Evolutionary conservation across 1,140 invertebrate genomes (phyloP).

Genomic region (Andrena cerasifolii): DNA sequence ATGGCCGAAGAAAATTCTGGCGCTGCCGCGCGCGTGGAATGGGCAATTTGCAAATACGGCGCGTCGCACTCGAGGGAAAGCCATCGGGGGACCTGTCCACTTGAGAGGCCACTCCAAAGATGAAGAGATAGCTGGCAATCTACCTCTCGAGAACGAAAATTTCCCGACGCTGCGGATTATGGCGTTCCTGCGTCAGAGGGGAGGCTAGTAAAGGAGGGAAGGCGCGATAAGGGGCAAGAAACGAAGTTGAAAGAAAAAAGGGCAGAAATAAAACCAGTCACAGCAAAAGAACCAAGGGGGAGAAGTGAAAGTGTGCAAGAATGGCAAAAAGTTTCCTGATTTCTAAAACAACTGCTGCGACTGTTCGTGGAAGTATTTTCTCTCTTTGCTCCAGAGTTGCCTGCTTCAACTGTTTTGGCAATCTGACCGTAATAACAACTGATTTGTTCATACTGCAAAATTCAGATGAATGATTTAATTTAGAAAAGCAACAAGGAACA

Average conservation of each 20-base stretch:
- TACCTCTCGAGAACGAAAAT: slow-evolving; percentile 7
- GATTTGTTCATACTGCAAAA: too few species aligned
- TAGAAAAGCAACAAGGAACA: background rate
- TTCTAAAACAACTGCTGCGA: too few species aligned
- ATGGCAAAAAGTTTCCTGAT: background rate
- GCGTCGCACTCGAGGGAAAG: background rate
- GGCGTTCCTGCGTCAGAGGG: background rate
- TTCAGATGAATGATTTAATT: slow-evolving; percentile 29
- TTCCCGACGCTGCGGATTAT: background rate
- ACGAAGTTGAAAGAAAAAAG: background rate
- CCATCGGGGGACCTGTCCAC: slow-evolving; percentile 19
- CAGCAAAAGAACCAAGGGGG: background rate
- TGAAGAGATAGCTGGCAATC: slow-evolving; percentile 33
- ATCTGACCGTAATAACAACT: too few species aligned
- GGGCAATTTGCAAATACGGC: slow-evolving; percentile 19
- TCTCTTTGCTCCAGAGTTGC: too few species aligned
- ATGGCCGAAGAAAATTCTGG: slow-evolving; percentile 16
- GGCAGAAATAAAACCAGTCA: background rate
- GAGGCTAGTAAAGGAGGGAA: background rate
- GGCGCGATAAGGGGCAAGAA: background rate
- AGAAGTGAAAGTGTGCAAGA: background rate
- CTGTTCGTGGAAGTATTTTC: too few species aligned
- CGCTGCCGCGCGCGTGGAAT: background rate
- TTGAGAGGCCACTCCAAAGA: slow-evolving; percentile 21
- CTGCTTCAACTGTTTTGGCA: too few species aligned